Evolutionary conservation across 2,797 vertebrate species (phyloP).

Genomic region (Apogon talboti): DNA sequence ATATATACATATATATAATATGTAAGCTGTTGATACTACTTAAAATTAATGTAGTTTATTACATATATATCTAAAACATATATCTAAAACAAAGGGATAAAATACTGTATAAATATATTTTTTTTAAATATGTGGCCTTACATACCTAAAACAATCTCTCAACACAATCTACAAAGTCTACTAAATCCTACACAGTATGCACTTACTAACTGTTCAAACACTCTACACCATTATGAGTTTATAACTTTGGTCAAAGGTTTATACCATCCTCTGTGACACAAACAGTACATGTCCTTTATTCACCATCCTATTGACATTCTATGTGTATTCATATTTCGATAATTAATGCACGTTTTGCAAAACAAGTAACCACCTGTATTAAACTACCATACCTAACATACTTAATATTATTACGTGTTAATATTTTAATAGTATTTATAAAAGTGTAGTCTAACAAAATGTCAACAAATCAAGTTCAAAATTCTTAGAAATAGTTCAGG

Average conservation of each 20-base stretch:
- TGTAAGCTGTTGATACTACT: too few relatives aligned
- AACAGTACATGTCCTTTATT: neutral
- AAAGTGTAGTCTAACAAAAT: neutral
- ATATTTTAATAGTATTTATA: neutral
- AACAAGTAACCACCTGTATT: too few relatives aligned
- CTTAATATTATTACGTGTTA: neutral
- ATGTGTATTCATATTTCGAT: too few relatives aligned
- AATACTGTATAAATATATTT: too few relatives aligned
- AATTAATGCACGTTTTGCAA: too few relatives aligned
- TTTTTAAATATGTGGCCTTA: too few relatives aligned
- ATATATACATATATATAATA: too few relatives aligned
- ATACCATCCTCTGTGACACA: conserved; percentile 18
- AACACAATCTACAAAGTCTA: neutral
- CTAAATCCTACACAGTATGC: conserved; percentile 2
- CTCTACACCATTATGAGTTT: neutral
- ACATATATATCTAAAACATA: too few relatives aligned
- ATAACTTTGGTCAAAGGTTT: conserved; percentile 46
- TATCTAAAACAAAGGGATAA: too few relatives aligned
- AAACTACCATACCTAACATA: neutral
- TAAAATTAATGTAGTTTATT: too few relatives aligned
- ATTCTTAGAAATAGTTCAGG: neutral
- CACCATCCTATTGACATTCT: neutral
- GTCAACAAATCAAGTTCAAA: neutral
- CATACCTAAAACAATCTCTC: too few relatives aligned
- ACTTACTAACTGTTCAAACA: conserved; percentile 11